Conservation (phyloP, 2,113 vertebrate species). For the Heterotilapia buettikoferi region DNA sequence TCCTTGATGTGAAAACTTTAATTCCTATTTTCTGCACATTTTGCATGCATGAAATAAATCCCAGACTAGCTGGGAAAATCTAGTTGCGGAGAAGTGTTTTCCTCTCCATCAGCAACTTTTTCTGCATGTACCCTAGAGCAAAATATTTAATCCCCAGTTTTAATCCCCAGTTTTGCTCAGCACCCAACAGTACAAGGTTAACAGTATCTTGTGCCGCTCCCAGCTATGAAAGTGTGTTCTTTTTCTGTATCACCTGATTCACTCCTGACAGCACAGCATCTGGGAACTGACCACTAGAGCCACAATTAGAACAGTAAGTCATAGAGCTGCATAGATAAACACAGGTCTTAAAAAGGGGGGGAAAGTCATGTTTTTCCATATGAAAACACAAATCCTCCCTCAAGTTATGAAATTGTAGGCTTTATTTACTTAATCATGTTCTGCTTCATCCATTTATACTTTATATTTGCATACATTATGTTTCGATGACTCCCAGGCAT, state of each 20-base stretch:
- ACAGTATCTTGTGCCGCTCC: not conserved
- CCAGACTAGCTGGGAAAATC: not conserved
- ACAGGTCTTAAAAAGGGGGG: not conserved
- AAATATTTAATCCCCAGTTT: slow-evolving; percentile 27
- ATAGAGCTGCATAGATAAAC: not conserved
- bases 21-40: slow-evolving; percentile 26
- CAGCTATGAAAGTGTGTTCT: not conserved
- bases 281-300: not conserved
- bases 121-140: slow-evolving; percentile 13
- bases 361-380: not conserved
- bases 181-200: slow-evolving; percentile 8
- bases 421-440: not conserved
- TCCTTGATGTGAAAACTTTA: slow-evolving; percentile 20
- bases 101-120: slow-evolving; percentile 6
- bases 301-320: not conserved
- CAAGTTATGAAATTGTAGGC: not conserved
- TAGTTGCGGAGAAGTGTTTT: not conserved
- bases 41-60: slow-evolving; percentile 20
- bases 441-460: not conserved
- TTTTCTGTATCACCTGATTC: not conserved
- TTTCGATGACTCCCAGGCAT: not conserved
- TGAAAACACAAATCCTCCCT: not conserved
- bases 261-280: not conserved
- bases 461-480: not conserved
- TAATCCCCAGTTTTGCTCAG: slow-evolving; percentile 9